Percentiles rank a stretch among this genome's conserved stretches.
These are phyloP conservation scores for Somateria mollissima DNA, from an alignment of 2,797 vertebrate genomes.

Conservation along the genomic window DNA sequence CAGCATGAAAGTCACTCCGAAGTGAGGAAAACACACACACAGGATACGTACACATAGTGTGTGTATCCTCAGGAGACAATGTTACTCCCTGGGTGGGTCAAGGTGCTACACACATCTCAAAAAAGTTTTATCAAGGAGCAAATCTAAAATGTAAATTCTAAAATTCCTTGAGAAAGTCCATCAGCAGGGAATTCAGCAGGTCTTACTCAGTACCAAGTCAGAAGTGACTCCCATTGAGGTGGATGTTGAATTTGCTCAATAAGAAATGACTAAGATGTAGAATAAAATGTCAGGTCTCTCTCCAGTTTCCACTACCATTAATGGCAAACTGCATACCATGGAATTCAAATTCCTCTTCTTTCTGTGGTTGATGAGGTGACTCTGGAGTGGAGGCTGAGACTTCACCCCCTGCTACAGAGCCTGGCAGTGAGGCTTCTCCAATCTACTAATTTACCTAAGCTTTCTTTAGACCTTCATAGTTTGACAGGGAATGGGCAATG, in stretches of 20 bases:
- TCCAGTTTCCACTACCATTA: background rate
- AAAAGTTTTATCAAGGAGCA: background rate
- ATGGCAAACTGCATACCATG: background rate
- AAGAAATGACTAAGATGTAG: slow-evolving; percentile 12
- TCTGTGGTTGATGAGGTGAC: background rate
- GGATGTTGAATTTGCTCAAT: slow-evolving; percentile 8
- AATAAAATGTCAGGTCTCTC: background rate
- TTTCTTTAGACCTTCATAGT: background rate
- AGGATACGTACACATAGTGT: background rate
- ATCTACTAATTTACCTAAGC: background rate
- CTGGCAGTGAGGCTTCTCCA: background rate
- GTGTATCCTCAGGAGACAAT: background rate
- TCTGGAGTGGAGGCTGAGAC: background rate
- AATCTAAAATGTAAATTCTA: background rate
- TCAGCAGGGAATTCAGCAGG: background rate
- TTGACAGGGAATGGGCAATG: background rate
- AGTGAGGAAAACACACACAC: background rate
- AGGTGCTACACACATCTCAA: background rate
- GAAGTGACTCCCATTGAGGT: background rate
- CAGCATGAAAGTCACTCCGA: background rate
- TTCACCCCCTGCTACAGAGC: background rate
- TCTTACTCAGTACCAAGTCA: slow-evolving; percentile 41
- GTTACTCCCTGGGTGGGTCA: background rate
- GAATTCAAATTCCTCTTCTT: background rate
- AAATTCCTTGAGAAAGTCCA: background rate